phyloP scores from a whole-genome alignment of 2,888 invertebrate species.

The Tenthredo notha region DNA sequence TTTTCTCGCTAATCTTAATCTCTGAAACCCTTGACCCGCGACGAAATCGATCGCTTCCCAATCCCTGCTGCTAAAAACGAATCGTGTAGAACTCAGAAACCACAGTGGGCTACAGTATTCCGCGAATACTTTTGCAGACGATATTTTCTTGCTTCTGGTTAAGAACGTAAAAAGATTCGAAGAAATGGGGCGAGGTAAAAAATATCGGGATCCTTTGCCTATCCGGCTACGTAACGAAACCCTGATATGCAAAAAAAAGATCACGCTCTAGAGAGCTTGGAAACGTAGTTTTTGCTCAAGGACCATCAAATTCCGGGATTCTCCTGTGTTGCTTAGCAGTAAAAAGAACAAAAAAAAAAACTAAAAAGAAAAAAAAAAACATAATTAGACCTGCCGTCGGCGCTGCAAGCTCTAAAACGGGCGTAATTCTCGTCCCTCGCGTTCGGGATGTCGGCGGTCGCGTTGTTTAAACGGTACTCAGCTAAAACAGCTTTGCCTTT shows the following conservation, averaged over 20 bases:
- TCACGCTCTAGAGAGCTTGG: slow-evolving; percentile 42
- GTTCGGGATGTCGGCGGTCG: background rate
- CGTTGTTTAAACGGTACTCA: slow-evolving; percentile 16
- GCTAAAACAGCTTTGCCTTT: slow-evolving; percentile 16
- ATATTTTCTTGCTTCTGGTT: slow-evolving; percentile 25
- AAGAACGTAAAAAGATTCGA: slow-evolving; percentile 32
- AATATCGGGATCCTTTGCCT: slow-evolving; percentile 27
- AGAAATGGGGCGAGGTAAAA: slow-evolving; percentile 20
- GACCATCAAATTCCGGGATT: slow-evolving; percentile 39
- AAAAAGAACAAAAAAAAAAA: background rate
- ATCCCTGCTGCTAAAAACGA: slow-evolving; percentile 25
- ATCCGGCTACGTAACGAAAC: slow-evolving; percentile 13
- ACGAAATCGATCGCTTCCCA: slow-evolving; percentile 8
- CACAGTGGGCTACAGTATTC: slow-evolving; percentile 4
- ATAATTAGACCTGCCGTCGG: slow-evolving; percentile 11
- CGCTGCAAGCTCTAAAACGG: slow-evolving; percentile 6
- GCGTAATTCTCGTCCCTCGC: slow-evolving; percentile 14
- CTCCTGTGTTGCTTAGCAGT: background rate
- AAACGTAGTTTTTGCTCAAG: slow-evolving; percentile 31
- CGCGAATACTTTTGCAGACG: background rate
- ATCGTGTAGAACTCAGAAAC: background rate
- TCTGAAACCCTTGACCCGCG: slow-evolving; percentile 30
- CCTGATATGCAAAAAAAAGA: slow-evolving; percentile 33
- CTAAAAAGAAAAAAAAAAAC: background rate
- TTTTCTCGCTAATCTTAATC: background rate